Evolutionary conservation across 2,113 vertebrate species (phyloP), one percentile per base, ranked within the genome.

Genomic region (Leptobrachium ailaonicum): DNA sequence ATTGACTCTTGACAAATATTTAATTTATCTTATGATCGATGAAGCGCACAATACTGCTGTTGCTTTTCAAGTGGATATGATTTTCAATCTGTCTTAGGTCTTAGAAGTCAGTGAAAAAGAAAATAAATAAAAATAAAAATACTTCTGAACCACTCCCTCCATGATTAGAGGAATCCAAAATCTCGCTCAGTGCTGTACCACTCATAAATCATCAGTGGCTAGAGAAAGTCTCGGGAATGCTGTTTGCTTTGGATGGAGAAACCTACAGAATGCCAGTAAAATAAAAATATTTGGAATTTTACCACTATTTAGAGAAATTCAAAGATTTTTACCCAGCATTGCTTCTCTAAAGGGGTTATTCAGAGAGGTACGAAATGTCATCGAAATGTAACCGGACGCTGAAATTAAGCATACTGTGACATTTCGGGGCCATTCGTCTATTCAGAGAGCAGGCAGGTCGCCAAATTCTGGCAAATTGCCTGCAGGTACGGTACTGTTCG

Each of bases 201-300:
- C 54, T 72, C 77, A 53, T 45, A 62, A 70, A 70, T 44, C 73
- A 64, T 10, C 58, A 72, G 45, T 20, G 42, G 14, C 64, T 75
- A 44, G 43, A 43, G 42, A 75, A 75, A 75, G 73, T 63, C 60
- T 54, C 10, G 20, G 68, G 45, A 32, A 58, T 64, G 14, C 42
- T 64, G 20, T 75, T 75, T 75, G 60, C 42, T 64, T 75, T 75
- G 73, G 60, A 75, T 41, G 9, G 13, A 72, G 2, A 40, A 72
- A 8, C 4, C 70, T 53, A 41, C 70, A 40, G 43, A 32, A 47
- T 71, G 68, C 68, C 68, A 71, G 32, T 32, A 20, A 71, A 50
- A 71, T 71, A 50, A 71, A 71, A 71, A 71, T 71, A 71, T 71
- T 71, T 71, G 68, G 32, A 71, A 71, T 71, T n/a, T 47, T 71